Percentiles rank a stretch among this genome's conserved stretches.
Evolutionary conservation across 2,113 vertebrate species (phyloP).

Genomic region (Fulica atra): DNA sequence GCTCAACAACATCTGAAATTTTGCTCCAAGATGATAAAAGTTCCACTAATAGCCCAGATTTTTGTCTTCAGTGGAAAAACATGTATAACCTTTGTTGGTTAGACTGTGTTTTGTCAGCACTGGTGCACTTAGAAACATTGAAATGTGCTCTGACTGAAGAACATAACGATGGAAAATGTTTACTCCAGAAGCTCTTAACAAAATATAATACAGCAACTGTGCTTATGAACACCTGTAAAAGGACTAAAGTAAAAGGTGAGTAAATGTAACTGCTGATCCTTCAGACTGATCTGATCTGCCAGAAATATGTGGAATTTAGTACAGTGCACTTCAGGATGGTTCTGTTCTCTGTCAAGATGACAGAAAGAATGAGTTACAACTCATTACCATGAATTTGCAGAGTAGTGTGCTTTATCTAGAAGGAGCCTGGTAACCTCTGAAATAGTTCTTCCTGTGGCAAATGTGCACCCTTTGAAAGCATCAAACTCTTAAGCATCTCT

Average conservation of each 20-base stretch:
- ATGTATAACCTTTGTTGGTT: conserved; percentile 87
- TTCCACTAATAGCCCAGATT: background rate
- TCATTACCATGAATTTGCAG: background rate
- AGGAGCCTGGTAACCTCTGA: background rate
- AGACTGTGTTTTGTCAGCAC: conserved; percentile 84
- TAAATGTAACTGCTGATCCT: background rate
- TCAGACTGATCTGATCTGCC: background rate
- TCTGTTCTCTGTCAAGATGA: background rate
- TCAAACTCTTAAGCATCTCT: background rate
- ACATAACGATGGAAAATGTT: conserved; percentile 35
- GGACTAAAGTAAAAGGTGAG: conserved; percentile 68
- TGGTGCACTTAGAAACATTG: conserved; percentile 83
- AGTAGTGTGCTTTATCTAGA: background rate
- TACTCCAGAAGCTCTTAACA: conserved; percentile 77
- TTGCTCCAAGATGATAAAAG: background rate
- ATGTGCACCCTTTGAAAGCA: background rate
- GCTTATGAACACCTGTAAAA: conserved; percentile 62
- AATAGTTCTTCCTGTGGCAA: background rate
- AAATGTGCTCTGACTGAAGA: conserved; percentile 39
- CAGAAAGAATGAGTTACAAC: background rate
- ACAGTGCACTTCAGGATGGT: background rate
- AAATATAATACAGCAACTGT: conserved; percentile 74
- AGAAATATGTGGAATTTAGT: background rate
- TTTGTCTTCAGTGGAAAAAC: conserved; percentile 87
- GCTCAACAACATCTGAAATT: conserved; percentile 2